Evolutionary conservation across 1,140 invertebrate genomes (phyloP).

Genomic region (Lethrus apterus): DNA sequence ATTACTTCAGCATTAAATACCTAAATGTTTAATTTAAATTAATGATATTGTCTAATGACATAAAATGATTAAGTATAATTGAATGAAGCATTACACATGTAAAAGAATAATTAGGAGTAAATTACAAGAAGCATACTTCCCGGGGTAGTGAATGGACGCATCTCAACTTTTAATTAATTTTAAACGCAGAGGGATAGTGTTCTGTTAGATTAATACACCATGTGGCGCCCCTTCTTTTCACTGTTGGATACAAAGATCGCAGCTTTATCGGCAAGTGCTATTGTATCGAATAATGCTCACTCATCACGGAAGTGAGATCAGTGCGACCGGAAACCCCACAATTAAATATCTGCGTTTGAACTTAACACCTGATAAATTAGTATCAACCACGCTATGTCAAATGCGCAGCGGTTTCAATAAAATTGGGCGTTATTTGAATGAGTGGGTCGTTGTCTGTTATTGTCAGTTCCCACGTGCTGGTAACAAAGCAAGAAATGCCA

Average conservation of each 20-base stretch:
- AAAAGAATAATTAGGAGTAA: no score
- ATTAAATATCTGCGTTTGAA: conserved; percentile 25
- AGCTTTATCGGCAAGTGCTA: conserved; percentile 28
- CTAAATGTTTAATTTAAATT: no score
- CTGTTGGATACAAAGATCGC: conserved; percentile 24
- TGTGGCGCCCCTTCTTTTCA: conserved; percentile 27
- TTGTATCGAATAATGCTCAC: conserved; percentile 28
- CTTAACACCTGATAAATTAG: conserved; percentile 32
- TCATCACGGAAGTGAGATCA: conserved; percentile 29
- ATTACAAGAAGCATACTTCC: no score
- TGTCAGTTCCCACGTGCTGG: no score
- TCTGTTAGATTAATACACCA: conserved; percentile 31
- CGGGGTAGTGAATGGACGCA: no score
- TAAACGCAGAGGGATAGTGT: conserved; percentile 28
- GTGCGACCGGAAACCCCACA: conserved; percentile 24
- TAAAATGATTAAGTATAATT: no score
- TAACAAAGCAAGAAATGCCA: no score
- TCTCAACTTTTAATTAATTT: conserved; percentile 34
- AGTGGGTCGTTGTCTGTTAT: no score
- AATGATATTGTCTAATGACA: no score
- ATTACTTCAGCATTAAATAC: no score
- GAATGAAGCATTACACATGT: no score
- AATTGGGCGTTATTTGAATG: no score
- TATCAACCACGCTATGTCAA: conserved; percentile 23
- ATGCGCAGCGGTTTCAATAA: conserved; percentile 14